Base-by-base conservation (phyloP, 2,113 vertebrate genomes). In the Xenopus laevis region DNA sequence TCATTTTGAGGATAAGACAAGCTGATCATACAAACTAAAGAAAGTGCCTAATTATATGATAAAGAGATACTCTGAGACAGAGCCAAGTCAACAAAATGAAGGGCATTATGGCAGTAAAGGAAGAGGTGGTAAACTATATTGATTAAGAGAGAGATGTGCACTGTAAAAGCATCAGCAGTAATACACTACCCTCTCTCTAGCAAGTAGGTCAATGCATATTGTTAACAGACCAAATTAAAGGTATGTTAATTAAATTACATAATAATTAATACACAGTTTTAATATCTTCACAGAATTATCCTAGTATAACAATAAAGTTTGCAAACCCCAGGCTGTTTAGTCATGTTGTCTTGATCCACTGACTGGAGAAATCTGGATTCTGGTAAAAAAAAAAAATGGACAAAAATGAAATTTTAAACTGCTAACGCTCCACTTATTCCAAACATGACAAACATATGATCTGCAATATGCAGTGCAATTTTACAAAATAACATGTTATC, bases 311-410 rank as follows among this genome's bases (percentile, higher is more conserved):
- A 50, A 13, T 10, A 16, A 50, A 13, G 47, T 50, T 55, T 77
- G 85, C 93, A 82, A 83, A 98, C 95, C 95, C 97, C 96, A 13
- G 97, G 96, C 81, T 98, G 96, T 81, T 99, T 98, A 60, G 97
- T 99, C 95, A 98, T 96, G 78, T 98, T 98, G 81, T 98, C 96
- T 83, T 95, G 95, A 45, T 95, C 93, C 87, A 96, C 82, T 15
- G 95, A 98, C 30, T 95, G 91, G 33, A 99, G 89, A 81, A 98
- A 98, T 81, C 94, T 89, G 30, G 95, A 98, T 84, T 99, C 96
- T 98, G 85, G 79, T 79, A 76, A 72, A 82, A 40, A 40, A 27
- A 1, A 76, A 13, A 40, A 13, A 27, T 27, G 1, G 7, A 18
- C 1, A 45, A 45, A 72, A 40, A 40, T 7, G 8, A 9, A 1